Conservation (phyloP, 2,113 vertebrate species). For the Lophius piscatorius region DNA sequence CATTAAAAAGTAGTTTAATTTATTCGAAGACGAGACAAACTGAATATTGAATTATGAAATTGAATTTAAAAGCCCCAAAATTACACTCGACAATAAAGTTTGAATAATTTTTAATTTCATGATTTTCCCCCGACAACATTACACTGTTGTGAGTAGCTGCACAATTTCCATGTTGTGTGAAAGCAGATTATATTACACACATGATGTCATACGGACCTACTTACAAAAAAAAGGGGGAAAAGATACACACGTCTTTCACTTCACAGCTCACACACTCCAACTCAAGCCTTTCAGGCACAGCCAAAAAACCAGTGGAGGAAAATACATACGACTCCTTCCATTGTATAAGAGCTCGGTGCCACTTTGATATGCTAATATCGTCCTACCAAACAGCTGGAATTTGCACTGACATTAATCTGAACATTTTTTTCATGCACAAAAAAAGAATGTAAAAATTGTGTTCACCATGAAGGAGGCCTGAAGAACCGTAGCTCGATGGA, state of each 20-base stretch:
- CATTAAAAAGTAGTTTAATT: conserved; percentile 20
- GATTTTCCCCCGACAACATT: background rate
- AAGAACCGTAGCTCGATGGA: conserved; percentile 67
- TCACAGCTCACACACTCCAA: conserved; percentile 79
- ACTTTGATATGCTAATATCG: conserved; percentile 96
- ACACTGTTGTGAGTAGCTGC: conserved; percentile 10
- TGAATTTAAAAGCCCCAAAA: background rate
- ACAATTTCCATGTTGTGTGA: conserved; percentile 10
- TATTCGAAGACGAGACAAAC: no score
- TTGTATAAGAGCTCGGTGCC: conserved; percentile 85
- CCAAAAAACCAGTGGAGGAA: conserved; percentile 87
- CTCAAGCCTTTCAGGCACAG: conserved; percentile 83
- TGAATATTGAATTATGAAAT: no score
- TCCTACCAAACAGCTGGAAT: conserved; percentile 91
- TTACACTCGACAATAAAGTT: background rate
- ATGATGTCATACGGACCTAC: conserved; percentile 30
- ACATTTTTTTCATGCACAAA: conserved; percentile 84
- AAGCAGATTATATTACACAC: conserved; percentile 34
- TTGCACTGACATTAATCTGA: conserved; percentile 91
- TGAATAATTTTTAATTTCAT: background rate
- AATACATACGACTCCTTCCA: conserved; percentile 82
- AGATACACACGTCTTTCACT: conserved; percentile 74
- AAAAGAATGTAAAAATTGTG: conserved; percentile 86
- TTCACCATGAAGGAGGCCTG: conserved; percentile 74
- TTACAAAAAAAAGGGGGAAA: conserved; percentile 50